Evolutionary conservation across 2,113 vertebrate species (phyloP).

Genomic region (Rhadina sibilatrix): DNA sequence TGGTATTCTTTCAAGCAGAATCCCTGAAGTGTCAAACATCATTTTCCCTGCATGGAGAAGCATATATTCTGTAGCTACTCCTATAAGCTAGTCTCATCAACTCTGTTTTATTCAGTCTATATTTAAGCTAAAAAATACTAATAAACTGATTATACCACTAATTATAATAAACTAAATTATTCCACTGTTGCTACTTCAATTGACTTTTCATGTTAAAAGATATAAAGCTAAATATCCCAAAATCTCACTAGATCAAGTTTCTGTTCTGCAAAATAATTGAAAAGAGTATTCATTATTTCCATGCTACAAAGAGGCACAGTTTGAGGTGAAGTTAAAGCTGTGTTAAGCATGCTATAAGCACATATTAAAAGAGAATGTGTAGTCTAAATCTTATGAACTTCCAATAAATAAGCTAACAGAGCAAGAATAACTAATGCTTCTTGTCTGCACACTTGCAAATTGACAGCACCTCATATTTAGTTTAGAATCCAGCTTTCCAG

Average conservation of each 20-base stretch:
- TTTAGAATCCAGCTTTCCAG: neutral
- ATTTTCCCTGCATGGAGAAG: neutral
- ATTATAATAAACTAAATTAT: neutral
- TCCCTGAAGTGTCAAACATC: neutral
- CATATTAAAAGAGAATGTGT: neutral
- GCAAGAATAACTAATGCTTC: neutral
- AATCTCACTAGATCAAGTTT: neutral
- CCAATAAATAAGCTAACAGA: neutral
- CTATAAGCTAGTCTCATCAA: neutral
- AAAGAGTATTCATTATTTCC: neutral
- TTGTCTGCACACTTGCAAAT: neutral
- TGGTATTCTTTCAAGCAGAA: neutral
- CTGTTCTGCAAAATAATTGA: neutral
- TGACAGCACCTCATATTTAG: neutral
- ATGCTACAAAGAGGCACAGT: neutral
- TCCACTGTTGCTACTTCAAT: neutral
- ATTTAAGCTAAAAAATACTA: neutral
- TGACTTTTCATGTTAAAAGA: neutral
- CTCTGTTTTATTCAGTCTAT: neutral
- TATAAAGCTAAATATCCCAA: neutral
- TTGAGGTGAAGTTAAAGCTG: neutral
- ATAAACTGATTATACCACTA: neutral
- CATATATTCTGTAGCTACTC: neutral
- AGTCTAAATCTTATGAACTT: neutral
- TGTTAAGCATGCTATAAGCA: neutral